A percentile compares a stretch with the other conserved stretches of the same genome.
Conservation (phyloP, 1,140 invertebrate genomes). For the Solenopsis invicta region DNA sequence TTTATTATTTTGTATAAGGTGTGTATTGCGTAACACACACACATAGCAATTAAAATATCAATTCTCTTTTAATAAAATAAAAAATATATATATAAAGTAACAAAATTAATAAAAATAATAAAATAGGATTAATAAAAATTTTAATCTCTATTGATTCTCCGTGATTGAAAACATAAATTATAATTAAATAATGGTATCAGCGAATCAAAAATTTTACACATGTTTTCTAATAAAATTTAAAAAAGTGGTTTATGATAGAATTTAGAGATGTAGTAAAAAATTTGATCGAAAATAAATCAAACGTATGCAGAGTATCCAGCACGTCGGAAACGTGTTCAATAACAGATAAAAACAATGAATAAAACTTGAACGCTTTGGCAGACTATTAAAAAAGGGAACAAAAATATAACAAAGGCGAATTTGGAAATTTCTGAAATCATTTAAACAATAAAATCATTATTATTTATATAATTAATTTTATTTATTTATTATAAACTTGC, state of each 20-base stretch:
- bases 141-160: neutral
- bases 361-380: neutral
- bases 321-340: neutral
- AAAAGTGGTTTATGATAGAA: neutral
- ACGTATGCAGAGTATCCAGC: neutral
- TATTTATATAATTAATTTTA: slow-evolving; percentile 4
- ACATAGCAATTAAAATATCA: neutral
- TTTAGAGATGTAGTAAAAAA: neutral
- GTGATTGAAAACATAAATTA: neutral
- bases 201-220: neutral
- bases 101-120: too few relatives aligned
- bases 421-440: neutral
- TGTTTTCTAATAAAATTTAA: too few relatives aligned
- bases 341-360: neutral
- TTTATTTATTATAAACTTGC: neutral
- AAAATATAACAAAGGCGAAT: neutral
- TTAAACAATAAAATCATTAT: neutral
- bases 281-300: neutral
- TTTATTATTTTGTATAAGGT: neutral
- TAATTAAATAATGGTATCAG: neutral
- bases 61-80: neutral
- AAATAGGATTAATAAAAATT: neutral
- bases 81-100: neutral
- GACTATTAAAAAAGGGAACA: neutral
- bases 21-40: neutral